Evolutionary conservation across 2,113 vertebrate species (phyloP), one percentile per base, ranked within the genome.

Genomic region (Ammodytes marinus): DNA sequence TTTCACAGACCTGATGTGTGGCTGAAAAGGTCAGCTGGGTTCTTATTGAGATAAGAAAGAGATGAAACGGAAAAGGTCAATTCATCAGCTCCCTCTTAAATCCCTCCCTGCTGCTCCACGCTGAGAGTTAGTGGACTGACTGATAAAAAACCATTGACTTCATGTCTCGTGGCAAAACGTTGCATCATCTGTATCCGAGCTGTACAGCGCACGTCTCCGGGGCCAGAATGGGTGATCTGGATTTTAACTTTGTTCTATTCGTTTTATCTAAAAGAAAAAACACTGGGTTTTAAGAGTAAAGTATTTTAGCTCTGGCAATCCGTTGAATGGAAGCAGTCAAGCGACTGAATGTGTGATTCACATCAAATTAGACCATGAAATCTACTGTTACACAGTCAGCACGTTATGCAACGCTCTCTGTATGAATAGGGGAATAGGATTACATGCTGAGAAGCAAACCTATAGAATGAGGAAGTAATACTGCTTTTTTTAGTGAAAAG

Each of bases 51-150:
- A 94, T 94, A 92, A 93, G 90, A 89, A 89, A 91, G 82, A 84
- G 90, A 92, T 84, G 86, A 89, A 91, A 90, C 78, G 72, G 81
- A 90, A 94, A 95, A 95, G 95, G 94, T 94, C 95, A 94, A 86
- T 93, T 93, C 88, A 93, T 94, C 92, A 93, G 76, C 83, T 91
- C 71, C 83, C 87, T 90, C 88, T 92, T 90, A 83, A 92, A 94
- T 89, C 92, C 90, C 86, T 66, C 50, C 27, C 75, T 79, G 79
- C 77, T 80, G 69, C 71, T 93, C 75, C 75, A 80, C n/a, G 52
- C 76, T 64, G 72, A 91, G 89, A 93, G 93, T 89, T 90, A 80
- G 78, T 83, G 83, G 82, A 75, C 73, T 74, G 67, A 83, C 85
- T 88, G 91, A 93, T 90, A 94, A 90, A 27, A 90, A 88, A 43